phyloP scores from a whole-genome alignment of 2,797 vertebrate species.

The Galago senegalensis region DNA sequence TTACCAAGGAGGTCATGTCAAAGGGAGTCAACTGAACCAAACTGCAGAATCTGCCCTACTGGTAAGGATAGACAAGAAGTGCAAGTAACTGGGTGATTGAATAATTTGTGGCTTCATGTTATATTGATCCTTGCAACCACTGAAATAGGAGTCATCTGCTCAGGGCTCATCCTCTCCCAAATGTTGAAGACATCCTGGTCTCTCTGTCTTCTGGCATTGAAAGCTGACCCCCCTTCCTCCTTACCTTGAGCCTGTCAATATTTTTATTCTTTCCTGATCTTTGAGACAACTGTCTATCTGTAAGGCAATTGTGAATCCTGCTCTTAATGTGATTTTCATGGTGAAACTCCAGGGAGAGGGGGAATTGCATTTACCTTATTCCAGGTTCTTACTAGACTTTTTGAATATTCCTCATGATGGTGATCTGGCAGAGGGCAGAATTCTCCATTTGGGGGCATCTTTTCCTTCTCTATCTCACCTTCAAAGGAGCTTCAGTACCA shows the following conservation, averaged over 20 bases:
- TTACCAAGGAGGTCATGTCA: not conserved
- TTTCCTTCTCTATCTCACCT: not conserved
- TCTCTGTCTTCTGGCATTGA: not conserved
- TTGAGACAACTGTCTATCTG: not conserved
- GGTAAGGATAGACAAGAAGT: not conserved
- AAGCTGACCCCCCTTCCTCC: not conserved
- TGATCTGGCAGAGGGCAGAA: no score
- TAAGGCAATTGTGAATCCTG: not conserved
- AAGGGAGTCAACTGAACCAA: not conserved
- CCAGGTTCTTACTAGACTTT: not conserved
- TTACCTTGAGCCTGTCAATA: not conserved
- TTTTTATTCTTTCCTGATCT: not conserved
- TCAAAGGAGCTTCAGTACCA: not conserved
- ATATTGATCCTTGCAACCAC: not conserved
- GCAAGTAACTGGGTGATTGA: not conserved
- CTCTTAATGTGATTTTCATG: not conserved
- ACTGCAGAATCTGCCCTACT: not conserved
- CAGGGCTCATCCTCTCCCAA: not conserved
- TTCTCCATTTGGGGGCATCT: no score
- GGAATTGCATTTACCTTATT: not conserved
- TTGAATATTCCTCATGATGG: not conserved
- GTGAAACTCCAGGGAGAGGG: not conserved
- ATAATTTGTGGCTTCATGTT: not conserved
- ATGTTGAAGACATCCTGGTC: not conserved
- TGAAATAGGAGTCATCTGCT: not conserved